Percentiles rank a stretch among this genome's conserved stretches.
These are phyloP conservation scores for Acromyrmex charruanus DNA, from an alignment of 1,140 invertebrate species.

Conservation along the genomic window DNA sequence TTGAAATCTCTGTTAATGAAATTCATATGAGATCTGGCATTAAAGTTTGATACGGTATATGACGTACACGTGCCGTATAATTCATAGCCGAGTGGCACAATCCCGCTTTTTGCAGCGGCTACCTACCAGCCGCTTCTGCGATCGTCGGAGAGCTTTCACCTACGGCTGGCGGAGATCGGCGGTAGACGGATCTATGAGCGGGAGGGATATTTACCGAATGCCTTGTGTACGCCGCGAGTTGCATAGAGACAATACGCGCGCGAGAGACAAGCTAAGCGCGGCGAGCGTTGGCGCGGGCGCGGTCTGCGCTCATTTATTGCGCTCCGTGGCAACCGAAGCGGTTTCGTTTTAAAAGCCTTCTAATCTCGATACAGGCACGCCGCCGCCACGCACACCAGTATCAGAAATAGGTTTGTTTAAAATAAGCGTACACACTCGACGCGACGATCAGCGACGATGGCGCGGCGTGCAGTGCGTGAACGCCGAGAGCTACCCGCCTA, in stretches of 20 bases:
- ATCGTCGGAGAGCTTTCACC: conserved; percentile 71
- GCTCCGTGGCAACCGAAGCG: conserved; percentile 27
- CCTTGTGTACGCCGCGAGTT: conserved; percentile 22
- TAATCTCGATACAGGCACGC: conserved; percentile 76
- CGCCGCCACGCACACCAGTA: conserved; percentile 72
- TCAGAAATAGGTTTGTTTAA: conserved; percentile 81
- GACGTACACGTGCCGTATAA: conserved; percentile 19
- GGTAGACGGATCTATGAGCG: conserved; percentile 28
- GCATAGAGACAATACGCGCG: background rate
- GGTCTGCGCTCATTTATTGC: conserved; percentile 64
- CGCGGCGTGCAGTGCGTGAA: conserved; percentile 29
- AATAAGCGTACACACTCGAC: conserved; percentile 78
- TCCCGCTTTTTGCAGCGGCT: conserved; percentile 7
- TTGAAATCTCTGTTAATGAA: background rate
- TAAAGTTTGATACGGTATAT: conserved; percentile 5
- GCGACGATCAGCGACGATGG: conserved; percentile 29
- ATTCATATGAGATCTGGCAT: background rate
- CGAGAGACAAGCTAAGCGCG: conserved; percentile 35
- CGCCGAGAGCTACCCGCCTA: conserved; percentile 46
- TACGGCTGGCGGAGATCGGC: conserved; percentile 37
- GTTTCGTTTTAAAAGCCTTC: conserved; percentile 74
- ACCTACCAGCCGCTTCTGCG: conserved; percentile 27
- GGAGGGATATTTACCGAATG: conserved; percentile 66
- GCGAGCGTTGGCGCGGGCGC: conserved; percentile 39
- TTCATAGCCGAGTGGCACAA: background rate